These are phyloP conservation scores for Pseudococcus jackbeardsleyi DNA, from an alignment of 2,888 invertebrate genomes.

Conservation along the genomic window DNA sequence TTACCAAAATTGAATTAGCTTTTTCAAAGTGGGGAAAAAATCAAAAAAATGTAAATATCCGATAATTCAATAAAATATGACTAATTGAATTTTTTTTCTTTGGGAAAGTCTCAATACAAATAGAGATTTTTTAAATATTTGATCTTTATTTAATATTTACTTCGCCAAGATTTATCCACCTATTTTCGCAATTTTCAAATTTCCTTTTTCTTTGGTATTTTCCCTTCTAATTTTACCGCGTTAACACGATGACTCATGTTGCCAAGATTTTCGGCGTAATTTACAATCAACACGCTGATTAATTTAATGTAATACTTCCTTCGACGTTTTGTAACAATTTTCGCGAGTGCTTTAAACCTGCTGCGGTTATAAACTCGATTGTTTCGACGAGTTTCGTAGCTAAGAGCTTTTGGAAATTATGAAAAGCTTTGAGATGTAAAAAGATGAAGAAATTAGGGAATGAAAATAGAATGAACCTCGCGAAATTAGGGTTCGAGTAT, in stretches of 20 bases:
- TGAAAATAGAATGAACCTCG: not conserved
- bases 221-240: not conserved
- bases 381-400: not conserved
- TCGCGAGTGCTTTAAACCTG: not conserved
- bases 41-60: too few species aligned
- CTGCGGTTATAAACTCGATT: not conserved
- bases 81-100: too few species aligned
- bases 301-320: not conserved
- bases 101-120: too few species aligned
- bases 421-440: not conserved
- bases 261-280: slow-evolving; percentile 6
- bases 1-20: too few species aligned
- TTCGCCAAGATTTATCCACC: not conserved
- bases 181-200: not conserved
- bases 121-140: too few species aligned
- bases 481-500: not conserved
- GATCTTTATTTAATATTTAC: too few species aligned
- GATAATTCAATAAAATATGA: too few species aligned
- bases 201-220: not conserved
- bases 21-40: too few species aligned
- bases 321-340: slow-evolving; percentile 1
- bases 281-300: not conserved
- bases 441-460: too few species aligned
- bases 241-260: not conserved
- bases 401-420: not conserved